A percentile compares a stretch with the other conserved stretches of the same genome.
Conservation (phyloP, 23 tunicate genomes). For the Oikopleura albicans region DNA sequence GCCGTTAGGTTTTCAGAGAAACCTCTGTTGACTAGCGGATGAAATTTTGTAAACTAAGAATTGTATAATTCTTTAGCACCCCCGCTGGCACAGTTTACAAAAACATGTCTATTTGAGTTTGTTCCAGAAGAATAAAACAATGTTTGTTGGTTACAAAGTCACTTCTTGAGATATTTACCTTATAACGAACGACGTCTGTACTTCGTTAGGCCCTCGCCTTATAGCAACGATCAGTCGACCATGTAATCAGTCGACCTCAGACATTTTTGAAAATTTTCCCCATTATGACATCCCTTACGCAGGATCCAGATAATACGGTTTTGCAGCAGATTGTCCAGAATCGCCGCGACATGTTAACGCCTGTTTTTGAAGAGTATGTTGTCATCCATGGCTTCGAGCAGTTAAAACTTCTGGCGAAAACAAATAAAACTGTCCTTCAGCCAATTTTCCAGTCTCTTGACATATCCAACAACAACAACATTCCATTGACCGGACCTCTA, state of each 20-base stretch:
- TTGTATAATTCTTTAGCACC: no score
- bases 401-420: neutral
- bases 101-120: neutral
- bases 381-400: neutral
- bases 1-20: no score
- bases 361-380: neutral
- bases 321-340: neutral
- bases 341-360: neutral
- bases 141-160: neutral
- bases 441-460: neutral
- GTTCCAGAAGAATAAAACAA: neutral
- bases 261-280: neutral
- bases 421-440: neutral
- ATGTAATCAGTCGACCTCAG: neutral
- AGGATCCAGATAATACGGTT: neutral
- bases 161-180: no score
- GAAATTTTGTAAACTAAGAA: no score
- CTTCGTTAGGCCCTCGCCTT: neutral
- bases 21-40: no score
- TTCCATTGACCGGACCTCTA: no score
- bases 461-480: neutral
- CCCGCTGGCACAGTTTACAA: no score
- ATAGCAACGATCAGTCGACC: neutral
- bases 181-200: no score
- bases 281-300: neutral